phyloP scores from a whole-genome alignment of 2,113 vertebrate species.

The Arizona elegans region DNA sequence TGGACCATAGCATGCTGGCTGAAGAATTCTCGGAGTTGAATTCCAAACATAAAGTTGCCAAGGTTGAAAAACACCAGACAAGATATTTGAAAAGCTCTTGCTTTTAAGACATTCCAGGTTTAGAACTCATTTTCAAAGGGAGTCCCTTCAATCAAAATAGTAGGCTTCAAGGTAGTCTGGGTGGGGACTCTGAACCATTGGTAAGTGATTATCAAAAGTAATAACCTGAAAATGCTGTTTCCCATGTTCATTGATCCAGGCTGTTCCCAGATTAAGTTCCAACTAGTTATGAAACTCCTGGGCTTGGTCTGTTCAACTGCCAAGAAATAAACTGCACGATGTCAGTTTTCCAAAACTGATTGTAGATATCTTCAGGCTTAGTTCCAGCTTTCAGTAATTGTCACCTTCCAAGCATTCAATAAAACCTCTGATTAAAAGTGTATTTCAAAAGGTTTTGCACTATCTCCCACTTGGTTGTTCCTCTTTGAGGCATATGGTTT shows the following conservation, averaged over 20 bases:
- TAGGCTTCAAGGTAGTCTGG: neutral
- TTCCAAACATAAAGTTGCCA: neutral
- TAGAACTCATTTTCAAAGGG: neutral
- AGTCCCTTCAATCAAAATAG: neutral
- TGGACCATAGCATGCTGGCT: neutral
- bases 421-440: conserved; percentile 31
- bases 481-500: conserved; percentile 46
- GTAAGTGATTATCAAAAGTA: neutral
- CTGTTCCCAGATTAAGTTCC: neutral
- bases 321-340: neutral
- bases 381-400: conserved; percentile 45
- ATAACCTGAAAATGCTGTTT: neutral
- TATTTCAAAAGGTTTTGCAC: conserved; percentile 38
- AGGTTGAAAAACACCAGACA: neutral
- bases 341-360: neutral
- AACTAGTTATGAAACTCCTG: neutral
- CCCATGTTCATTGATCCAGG: neutral
- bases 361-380: neutral
- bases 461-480: conserved; percentile 40
- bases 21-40: neutral
- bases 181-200: neutral
- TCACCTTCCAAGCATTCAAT: conserved; percentile 41
- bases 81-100: neutral
- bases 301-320: neutral
- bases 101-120: neutral